Evolutionary conservation across 2,888 invertebrate genomes (phyloP), one percentile per base, ranked within the genome.

Genomic region (Gastrophysa polygoni): DNA sequence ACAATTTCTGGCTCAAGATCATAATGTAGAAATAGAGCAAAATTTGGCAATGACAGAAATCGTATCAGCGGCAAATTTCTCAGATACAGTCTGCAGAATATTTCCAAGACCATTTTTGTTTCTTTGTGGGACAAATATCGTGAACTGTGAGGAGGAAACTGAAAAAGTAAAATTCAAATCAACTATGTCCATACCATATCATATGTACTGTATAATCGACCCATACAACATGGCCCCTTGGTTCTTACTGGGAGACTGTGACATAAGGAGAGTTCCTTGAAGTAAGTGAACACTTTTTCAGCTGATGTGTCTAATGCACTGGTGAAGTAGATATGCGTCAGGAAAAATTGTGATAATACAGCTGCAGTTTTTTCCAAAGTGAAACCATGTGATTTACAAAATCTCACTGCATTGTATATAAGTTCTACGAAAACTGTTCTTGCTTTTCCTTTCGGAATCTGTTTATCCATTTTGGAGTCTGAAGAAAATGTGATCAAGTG

Each of bases 61-160:
- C 79, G 67, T 14, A 81, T 76, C 8, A 82, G 66, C 1, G 81
- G 81, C 48, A 82, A 68, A 69, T 81, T 79, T 59, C 79, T 70
- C 44, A 81, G 61, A 66, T 82, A 82, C 7, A 78, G 56, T 61
- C 69, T 75, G 60, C 77, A 78, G 64, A 82, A 82, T 62, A 75
- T 77, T 46, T 73, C 66, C 68, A 79, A 71, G 2, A 80, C 68
- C 20, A 69, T 66, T 49, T 71, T 73, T 14, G 75, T 73, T 73
- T 81, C 79, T 47, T 75, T 70, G 10, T 74, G 69, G 3, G 71
- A 71, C 64, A 80, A 81, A 51, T 81, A 64, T 64, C 78, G 76
- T 8, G 72, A 67, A 64, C 75, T 74, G 18, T 71, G 68, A 10
- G 81, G 81, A 3, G 79, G 77, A 69, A 76, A 77, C 78, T 81